Evolutionary conservation across 2,797 vertebrate species (phyloP).

Genomic region (Cetoscarus ocellatus): DNA sequence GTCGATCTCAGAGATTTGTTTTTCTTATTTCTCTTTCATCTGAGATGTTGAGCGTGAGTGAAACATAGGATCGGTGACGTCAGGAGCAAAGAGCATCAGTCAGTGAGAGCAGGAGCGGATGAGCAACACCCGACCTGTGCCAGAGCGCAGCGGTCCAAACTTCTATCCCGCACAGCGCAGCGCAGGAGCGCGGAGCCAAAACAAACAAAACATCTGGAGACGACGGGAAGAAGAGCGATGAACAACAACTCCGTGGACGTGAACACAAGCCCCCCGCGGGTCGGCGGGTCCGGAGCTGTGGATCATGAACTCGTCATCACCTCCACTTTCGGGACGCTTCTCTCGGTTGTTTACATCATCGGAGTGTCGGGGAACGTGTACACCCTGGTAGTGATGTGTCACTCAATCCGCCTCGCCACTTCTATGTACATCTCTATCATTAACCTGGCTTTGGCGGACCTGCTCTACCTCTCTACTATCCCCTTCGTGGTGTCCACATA

Average conservation of each 20-base stretch:
- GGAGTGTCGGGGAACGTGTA: slow-evolving; percentile 93
- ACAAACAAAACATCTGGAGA: neutral
- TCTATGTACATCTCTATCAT: slow-evolving; percentile 94
- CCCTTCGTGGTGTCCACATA: slow-evolving; percentile 94
- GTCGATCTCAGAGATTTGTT: too few species aligned
- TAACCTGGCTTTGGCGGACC: slow-evolving; percentile 92
- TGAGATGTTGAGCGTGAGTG: slow-evolving; percentile 9
- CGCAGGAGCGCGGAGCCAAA: slow-evolving; percentile 20
- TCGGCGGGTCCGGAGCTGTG: slow-evolving; percentile 64
- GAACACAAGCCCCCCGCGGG: slow-evolving; percentile 57
- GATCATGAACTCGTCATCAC: slow-evolving; percentile 87
- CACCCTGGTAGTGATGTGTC: slow-evolving; percentile 92
- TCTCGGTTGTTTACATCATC: slow-evolving; percentile 89
- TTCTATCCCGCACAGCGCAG: slow-evolving; percentile 28
- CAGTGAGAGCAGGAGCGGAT: slow-evolving; percentile 26
- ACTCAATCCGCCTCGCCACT: slow-evolving; percentile 90
- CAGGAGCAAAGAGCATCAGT: slow-evolving; percentile 58
- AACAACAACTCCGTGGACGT: slow-evolving; percentile 74
- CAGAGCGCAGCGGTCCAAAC: slow-evolving; percentile 56
- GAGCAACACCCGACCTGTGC: slow-evolving; percentile 43
- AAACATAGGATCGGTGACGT: slow-evolving; percentile 67
- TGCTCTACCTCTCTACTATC: slow-evolving; percentile 94
- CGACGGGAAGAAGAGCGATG: slow-evolving; percentile 60
- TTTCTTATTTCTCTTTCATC: too few species aligned
- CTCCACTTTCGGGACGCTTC: slow-evolving; percentile 89